Percentiles rank a stretch among this genome's conserved stretches.
Evolutionary conservation across 1,140 invertebrate genomes (phyloP).

Genomic region (Rhopalosiphum maidis): DNA sequence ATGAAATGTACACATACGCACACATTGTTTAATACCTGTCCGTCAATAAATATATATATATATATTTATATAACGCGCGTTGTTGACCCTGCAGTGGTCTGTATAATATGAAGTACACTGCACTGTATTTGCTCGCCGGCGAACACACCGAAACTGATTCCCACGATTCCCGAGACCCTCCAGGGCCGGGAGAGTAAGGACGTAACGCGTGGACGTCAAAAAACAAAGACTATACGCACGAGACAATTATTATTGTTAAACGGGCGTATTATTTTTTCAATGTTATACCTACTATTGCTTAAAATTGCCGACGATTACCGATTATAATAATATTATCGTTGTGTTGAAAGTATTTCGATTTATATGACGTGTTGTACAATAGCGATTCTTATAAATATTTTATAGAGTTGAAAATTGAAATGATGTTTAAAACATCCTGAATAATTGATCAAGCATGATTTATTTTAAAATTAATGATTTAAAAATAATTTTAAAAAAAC

Average conservation of each 20-base stretch:
- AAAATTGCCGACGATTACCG: background rate
- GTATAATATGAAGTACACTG: background rate
- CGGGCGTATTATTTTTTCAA: background rate
- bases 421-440: too few relatives aligned
- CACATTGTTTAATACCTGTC: conserved; percentile 32
- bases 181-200: background rate
- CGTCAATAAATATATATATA: conserved; percentile 28
- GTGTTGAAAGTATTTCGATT: too few relatives aligned
- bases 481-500: background rate
- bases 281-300: too few relatives aligned
- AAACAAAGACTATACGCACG: background rate
- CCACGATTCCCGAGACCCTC: conserved; percentile 26
- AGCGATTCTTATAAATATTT: too few relatives aligned
- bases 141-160: conserved; percentile 32
- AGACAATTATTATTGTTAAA: conserved; percentile 13
- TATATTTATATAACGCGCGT: background rate
- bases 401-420: too few relatives aligned
- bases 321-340: too few relatives aligned
- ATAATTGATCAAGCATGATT: too few relatives aligned
- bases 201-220: background rate
- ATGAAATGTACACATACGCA: conserved; percentile 51
- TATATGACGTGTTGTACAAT: background rate
- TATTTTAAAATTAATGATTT: too few relatives aligned
- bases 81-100: conserved; percentile 24
- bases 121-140: conserved; percentile 32